Percentiles rank a stretch among this genome's conserved stretches.
These are phyloP conservation scores for Hyalella azteca DNA, from an alignment of 2,888 invertebrate genomes.

Conservation along the genomic window DNA sequence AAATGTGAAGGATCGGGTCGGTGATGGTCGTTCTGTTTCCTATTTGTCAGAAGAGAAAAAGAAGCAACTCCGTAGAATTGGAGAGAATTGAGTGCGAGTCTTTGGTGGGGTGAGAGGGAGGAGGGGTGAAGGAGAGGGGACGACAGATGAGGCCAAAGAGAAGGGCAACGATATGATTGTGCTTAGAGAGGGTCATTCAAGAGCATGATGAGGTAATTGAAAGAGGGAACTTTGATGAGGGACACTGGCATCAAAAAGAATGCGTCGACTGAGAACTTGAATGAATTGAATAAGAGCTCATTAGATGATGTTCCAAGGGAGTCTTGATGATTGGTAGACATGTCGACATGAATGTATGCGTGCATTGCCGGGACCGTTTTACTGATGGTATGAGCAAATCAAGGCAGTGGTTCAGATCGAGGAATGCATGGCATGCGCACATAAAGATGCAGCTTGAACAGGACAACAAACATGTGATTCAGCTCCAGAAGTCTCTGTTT, in stretches of 20 bases:
- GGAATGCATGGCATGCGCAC: too few relatives aligned
- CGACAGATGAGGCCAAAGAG: not conserved
- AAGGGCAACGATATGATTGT: conserved; percentile 14
- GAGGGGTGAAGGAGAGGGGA: not conserved
- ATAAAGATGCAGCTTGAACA: too few relatives aligned
- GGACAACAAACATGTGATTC: too few relatives aligned
- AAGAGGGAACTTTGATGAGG: conserved; percentile 2
- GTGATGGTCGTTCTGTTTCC: conserved; percentile 35
- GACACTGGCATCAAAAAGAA: not conserved
- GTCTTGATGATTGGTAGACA: too few relatives aligned
- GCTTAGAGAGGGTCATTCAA: conserved; percentile 24
- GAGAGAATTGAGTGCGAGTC: conserved; percentile 32
- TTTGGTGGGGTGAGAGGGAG: not conserved
- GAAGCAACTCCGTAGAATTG: conserved; percentile 24
- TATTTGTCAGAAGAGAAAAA: conserved; percentile 38
- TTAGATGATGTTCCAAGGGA: too few relatives aligned
- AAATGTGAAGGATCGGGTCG: conserved; percentile 40
- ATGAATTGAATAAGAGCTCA: too few relatives aligned
- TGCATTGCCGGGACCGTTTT: too few relatives aligned
- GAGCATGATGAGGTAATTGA: conserved; percentile 21
- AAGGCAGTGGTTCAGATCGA: too few relatives aligned
- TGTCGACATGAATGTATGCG: too few relatives aligned
- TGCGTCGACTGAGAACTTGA: not conserved
- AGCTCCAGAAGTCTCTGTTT: too few relatives aligned
- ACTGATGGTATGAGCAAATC: too few relatives aligned